Base-by-base conservation (phyloP, 2,888 invertebrate species). In the Antheraea yamamai region DNA sequence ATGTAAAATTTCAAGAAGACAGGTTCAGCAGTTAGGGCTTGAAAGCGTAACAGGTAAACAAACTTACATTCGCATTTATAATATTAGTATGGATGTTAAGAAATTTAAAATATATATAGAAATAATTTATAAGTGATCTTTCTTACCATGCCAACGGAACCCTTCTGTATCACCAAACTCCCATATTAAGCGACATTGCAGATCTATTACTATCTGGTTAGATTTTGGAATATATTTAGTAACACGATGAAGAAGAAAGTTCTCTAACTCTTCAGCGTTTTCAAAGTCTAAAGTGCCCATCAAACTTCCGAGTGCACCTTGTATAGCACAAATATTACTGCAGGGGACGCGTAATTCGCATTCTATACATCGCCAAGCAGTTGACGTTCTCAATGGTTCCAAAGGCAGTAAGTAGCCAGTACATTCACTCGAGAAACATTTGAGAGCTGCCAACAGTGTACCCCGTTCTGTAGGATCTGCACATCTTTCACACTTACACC, bases 381-480 rank as follows among this genome's bases (percentile, higher is more conserved):
- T 91, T 52, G 91, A 89, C n/a, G 85, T 80, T 73, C 94, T 94
- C 74, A 96, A 85, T 0, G 96, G 95, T 76, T 96, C 92, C n/a
- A 91, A 83, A 0, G 96, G 96, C 16, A 96, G 84, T 51, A 97
- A 88, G 23, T 93, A 90, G 8, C 96, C 96, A 0, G 89, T 87
- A 81, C 96, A 96, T 71, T 91, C 86, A 10, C 91, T 85, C 73
- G 93, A 90, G 81, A 95, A 95, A 80, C 96, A 96, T 77, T 94
- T 93, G 1, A 96, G 88, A 47, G 96, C 96, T n/a, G 95, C 93
- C 73, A 96, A 87, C 14, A 93, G 85, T 0, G 96, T 95, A 2
- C 96, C 96, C 78, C 95, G 95, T 91, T 97, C 97, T 66, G 96
- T 95, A 0, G 96, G 96, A 87, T 97, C 97, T 2, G 92, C 88